Percentiles rank a stretch among this genome's conserved stretches.
phyloP scores from a whole-genome alignment of 1,140 invertebrate species.

The Drosophila lacteicornis region DNA sequence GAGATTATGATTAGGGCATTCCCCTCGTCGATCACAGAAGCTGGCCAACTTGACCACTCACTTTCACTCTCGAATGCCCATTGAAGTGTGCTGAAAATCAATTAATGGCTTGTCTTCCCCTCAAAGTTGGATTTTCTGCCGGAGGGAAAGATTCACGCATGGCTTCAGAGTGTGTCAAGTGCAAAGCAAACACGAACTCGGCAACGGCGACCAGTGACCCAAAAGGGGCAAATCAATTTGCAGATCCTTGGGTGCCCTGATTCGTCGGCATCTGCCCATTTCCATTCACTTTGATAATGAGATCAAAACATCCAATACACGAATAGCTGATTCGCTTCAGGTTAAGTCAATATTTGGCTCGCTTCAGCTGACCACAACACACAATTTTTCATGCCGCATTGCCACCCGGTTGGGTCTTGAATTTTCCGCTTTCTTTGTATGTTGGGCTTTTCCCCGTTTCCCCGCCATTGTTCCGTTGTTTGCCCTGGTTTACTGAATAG shows the following conservation, averaged over 20 bases:
- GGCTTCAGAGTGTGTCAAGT: constrained; percentile 77
- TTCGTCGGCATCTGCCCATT: constrained; percentile 3
- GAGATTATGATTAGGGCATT: constrained; percentile 2
- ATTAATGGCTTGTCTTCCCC: constrained; percentile 67
- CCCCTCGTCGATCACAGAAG: not conserved
- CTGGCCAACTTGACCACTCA: constrained; percentile 1
- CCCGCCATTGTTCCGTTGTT: constrained; percentile 59
- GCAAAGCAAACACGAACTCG: constrained; percentile 62
- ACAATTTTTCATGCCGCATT: constrained; percentile 79
- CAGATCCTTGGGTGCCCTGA: constrained; percentile 35
- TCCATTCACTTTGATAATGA: constrained; percentile 71
- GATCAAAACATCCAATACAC: constrained; percentile 66
- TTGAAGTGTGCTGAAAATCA: constrained; percentile 70
- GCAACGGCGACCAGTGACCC: constrained; percentile 38
- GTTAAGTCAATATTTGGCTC: constrained; percentile 75
- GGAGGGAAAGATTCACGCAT: constrained; percentile 70
- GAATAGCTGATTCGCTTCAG: constrained; percentile 43
- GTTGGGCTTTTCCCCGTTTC: not conserved
- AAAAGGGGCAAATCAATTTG: constrained; percentile 69
- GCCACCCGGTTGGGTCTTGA: constrained; percentile 39
- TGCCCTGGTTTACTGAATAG: constrained; percentile 57
- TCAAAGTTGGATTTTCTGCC: constrained; percentile 58
- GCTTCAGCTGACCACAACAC: constrained; percentile 72
- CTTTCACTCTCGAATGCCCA: constrained; percentile 44
- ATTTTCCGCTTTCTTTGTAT: constrained; percentile 5